A percentile compares a stretch with the other conserved stretches of the same genome.
phyloP scores from a whole-genome alignment of 2,888 invertebrate genomes.

The Tinea semifulvella region DNA sequence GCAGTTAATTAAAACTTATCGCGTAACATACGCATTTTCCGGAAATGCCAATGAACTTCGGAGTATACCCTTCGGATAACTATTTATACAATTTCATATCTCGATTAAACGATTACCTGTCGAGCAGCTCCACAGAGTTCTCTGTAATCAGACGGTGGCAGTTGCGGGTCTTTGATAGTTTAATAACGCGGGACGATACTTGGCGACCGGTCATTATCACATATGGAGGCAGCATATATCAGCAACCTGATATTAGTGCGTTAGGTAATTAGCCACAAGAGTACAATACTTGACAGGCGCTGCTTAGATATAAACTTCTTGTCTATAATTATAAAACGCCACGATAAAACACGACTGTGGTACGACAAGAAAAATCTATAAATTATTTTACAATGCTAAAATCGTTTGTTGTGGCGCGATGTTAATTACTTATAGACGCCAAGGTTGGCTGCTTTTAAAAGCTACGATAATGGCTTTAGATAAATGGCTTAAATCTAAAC shows the following conservation, averaged over 20 bases:
- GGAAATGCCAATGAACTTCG: slow-evolving; percentile 10
- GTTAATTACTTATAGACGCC: slow-evolving; percentile 1
- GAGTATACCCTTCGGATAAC: slow-evolving; percentile 8
- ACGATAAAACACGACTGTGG: slow-evolving; percentile 7
- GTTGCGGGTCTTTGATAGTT: not conserved
- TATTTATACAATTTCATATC: slow-evolving; percentile 1
- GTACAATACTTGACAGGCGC: slow-evolving; percentile 8
- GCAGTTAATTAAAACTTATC: slow-evolving; percentile 12
- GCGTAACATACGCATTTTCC: slow-evolving; percentile 7
- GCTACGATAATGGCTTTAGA: slow-evolving; percentile 1
- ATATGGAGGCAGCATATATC: slow-evolving; percentile 1
- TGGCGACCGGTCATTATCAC: slow-evolving; percentile 9
- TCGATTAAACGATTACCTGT: slow-evolving; percentile 5
- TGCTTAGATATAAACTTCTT: not conserved
- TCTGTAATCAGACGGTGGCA: not conserved
- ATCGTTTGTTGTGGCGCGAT: not conserved
- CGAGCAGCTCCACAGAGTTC: slow-evolving; percentile 1
- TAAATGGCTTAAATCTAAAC: not conserved
- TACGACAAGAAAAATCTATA: slow-evolving; percentile 2
- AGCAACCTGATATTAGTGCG: slow-evolving; percentile 7
- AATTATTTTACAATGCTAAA: slow-evolving; percentile 5
- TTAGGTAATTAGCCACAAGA: slow-evolving; percentile 4
- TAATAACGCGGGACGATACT: slow-evolving; percentile 10
- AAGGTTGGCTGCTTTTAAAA: slow-evolving; percentile 3
- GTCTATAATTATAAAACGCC: slow-evolving; percentile 1